Base-by-base conservation (phyloP, 2,888 invertebrate species). In the Helobdella robusta region DNA sequence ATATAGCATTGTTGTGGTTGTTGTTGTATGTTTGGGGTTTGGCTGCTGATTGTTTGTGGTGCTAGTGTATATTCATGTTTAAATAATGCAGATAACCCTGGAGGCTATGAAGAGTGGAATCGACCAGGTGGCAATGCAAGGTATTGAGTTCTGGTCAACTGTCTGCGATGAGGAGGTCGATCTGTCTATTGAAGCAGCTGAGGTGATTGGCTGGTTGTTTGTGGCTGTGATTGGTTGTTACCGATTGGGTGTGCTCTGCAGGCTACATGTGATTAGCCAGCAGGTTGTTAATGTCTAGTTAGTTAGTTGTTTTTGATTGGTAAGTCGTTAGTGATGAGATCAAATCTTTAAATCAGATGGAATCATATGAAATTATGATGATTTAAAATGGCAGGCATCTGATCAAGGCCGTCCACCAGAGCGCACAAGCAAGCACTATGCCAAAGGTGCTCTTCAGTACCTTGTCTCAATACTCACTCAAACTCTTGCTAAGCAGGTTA, bases 81-180 rank as follows among this genome's bases (percentile, higher is more conserved):
- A 67, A 65, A 36, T 35, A 68, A 71, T 76, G 35, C 73, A 86
- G 85, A 97, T 98, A 67, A 95, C 98, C 8, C 82, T 98, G 76
- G 92, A 94, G 81, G 95, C 98, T 11, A 99, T 99, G 93, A 93
- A 92, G 78, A 91, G 91, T 23, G 91, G 92, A 70, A 86, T 89
- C 71, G 94, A 97, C 81, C 94, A 95, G 73, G 89, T 99, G 64
- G 88, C 93, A 23, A 84, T 97, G 66, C 97, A 97, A 83, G 98
- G 98, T 72, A 97, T 99, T 78, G 98, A 99, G 81, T 99, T 99
- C 82, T 99, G 99, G 98, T 97, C 95, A 3, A 97, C 94, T 75
- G 95, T 98, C 0, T 94, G 97, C 76, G 98, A 99, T 81, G 98
- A 97, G 82, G 98, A 99, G 82, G 91, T 95, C 40, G 95, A 95